Base-by-base conservation (phyloP, 2,113 vertebrate genomes). In the Sander lucioperca region DNA sequence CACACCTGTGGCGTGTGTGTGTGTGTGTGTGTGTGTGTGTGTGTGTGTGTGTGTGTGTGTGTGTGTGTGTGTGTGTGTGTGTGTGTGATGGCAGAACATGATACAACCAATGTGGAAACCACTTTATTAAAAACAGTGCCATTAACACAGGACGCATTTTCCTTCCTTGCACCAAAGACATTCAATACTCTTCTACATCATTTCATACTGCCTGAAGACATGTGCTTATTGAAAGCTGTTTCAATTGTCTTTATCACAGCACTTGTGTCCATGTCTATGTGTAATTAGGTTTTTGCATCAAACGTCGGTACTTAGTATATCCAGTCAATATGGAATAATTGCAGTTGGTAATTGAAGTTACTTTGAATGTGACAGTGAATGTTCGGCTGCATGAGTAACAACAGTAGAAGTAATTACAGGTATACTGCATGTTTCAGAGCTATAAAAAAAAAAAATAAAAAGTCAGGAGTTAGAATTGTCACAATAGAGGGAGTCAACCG, bases 221-320 rank as follows among this genome's bases (percentile, higher is more conserved):
- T 18, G 1, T 6, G 11, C 18, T 54, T 12, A 64, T 10, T 27
- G 0, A 76, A 11, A 45, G 3, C n/a, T 11, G 5, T 8, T 19
- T 51, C 3, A 15, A 16, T 9, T 53, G 18, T 43, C 2, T 9
- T 39, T 6, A 43, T 43, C 39, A 43, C 39, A 3, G 2, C 39
- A 10, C 9, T 43, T 43, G 36, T 39, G 36, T 39, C 36, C 36
- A 39, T 39, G 36, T 39, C 36, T 36, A 2, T 12, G 1, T 10
- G 1, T 36, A 9, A 63, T 10, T n/a, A 11, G 2, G 30, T 16
- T 33, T 48, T 16, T n/a, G 5, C 19, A 18, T 74, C 58, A 51
- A 14, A 14, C 0, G 1, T n/a, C 2, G 0, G 1, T 13, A 6
- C 2, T 19, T 47, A n/a, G n/a, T n/a, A 4, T 2, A 58, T 30